Evolutionary conservation across 2,113 vertebrate species (phyloP).

Genomic region (Phyllostomus hastatus): DNA sequence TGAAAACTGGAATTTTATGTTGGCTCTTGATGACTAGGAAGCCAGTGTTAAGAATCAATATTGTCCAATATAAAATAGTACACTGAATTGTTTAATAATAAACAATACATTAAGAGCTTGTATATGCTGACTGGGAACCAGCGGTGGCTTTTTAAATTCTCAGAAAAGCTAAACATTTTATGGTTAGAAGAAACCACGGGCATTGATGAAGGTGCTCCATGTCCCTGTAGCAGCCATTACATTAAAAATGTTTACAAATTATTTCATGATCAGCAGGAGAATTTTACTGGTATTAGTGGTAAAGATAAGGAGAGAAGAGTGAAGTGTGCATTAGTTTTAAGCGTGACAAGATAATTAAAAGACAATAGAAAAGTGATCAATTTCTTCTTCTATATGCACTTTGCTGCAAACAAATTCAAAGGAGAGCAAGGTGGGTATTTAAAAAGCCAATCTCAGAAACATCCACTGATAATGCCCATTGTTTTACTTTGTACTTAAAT

Average conservation of each 20-base stretch:
- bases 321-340: constrained; percentile 38
- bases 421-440: constrained; percentile 40
- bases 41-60: constrained; percentile 32
- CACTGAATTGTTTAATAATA: constrained; percentile 47
- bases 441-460: constrained; percentile 52
- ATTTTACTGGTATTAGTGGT: constrained; percentile 14
- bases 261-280: background rate
- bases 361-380: constrained; percentile 23
- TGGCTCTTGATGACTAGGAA: background rate
- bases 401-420: constrained; percentile 54
- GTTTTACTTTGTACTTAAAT: constrained; percentile 78
- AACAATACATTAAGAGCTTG: constrained; percentile 58
- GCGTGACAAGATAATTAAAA: constrained; percentile 46
- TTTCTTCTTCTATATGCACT: constrained; percentile 4
- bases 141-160: background rate
- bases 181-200: constrained; percentile 38
- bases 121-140: constrained; percentile 35
- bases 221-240: constrained; percentile 30
- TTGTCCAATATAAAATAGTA: constrained; percentile 37
- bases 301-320: constrained; percentile 22
- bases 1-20: constrained; percentile 16
- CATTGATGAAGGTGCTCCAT: background rate
- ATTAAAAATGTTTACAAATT: constrained; percentile 40
- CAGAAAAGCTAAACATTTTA: constrained; percentile 4
- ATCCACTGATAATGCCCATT: constrained; percentile 64